Conservation (phyloP, 2,888 invertebrate species). For the Perizoma flavofasciatum region DNA sequence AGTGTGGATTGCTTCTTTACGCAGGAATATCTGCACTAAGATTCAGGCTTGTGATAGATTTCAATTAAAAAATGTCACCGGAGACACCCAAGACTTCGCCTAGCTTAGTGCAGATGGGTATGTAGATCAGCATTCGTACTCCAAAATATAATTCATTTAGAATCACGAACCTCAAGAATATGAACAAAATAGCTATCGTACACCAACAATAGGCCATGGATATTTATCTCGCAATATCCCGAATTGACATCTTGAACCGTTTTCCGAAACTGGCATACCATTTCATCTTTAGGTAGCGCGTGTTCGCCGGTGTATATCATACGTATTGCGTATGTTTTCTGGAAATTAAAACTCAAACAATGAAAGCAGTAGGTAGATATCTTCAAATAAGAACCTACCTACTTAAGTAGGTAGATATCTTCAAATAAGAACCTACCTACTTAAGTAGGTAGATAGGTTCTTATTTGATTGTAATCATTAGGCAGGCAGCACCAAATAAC, state of each 20-base stretch:
- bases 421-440: not conserved
- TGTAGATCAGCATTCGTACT: too few relatives aligned
- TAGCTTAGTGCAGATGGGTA: too few relatives aligned
- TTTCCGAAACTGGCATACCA: slow-evolving; percentile 58
- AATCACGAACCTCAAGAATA: slow-evolving; percentile 73
- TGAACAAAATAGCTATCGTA: slow-evolving; percentile 81
- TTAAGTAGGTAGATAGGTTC: too few relatives aligned
- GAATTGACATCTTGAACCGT: slow-evolving; percentile 65
- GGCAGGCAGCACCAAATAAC: too few relatives aligned
- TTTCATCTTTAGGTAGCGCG: slow-evolving; percentile 57
- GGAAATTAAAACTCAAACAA: slow-evolving; percentile 44
- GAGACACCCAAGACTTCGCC: too few relatives aligned
- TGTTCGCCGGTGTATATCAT: slow-evolving; percentile 78
- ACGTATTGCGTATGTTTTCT: slow-evolving; percentile 77
- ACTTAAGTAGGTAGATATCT: not conserved
- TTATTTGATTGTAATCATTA: too few relatives aligned
- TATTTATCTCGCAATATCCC: slow-evolving; percentile 68
- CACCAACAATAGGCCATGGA: slow-evolving; percentile 74
- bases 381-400: not conserved
- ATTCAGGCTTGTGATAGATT: too few relatives aligned
- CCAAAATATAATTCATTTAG: too few relatives aligned
- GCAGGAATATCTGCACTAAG: too few relatives aligned
- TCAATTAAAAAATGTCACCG: too few relatives aligned
- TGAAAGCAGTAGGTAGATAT: not conserved
- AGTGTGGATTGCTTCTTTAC: too few relatives aligned